Conservation (phyloP, 2,888 invertebrate genomes). For the Euclidia mi region DNA sequence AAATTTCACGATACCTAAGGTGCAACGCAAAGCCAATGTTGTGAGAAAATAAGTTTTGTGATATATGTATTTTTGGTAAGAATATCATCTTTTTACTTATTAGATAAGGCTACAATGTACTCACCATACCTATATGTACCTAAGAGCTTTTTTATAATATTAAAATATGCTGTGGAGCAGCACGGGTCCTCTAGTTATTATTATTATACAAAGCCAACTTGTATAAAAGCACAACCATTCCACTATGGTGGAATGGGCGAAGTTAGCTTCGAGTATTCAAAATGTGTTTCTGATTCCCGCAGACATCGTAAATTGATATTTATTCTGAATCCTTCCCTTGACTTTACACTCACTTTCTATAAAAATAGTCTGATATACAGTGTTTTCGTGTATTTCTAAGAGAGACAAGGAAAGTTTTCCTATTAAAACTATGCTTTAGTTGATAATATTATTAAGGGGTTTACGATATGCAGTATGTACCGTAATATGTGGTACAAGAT, state of each 20-base stretch:
- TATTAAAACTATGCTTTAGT: constrained; percentile 45
- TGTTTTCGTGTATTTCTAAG: constrained; percentile 21
- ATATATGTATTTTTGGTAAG: too few relatives aligned
- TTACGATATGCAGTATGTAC: constrained; percentile 28
- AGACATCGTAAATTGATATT: constrained; percentile 77
- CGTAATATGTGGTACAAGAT: constrained; percentile 20
- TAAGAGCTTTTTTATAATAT: too few relatives aligned
- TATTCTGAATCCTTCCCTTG: constrained; percentile 61
- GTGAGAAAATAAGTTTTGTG: too few relatives aligned
- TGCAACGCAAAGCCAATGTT: too few relatives aligned
- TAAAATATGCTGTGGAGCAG: too few relatives aligned
- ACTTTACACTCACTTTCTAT: constrained; percentile 42
- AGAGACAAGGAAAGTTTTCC: constrained; percentile 49
- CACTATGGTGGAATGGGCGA: constrained; percentile 40
- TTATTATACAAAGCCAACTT: constrained; percentile 65
- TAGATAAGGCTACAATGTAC: too few relatives aligned
- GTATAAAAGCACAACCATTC: constrained; percentile 38
- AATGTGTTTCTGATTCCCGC: constrained; percentile 77
- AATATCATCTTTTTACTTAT: too few relatives aligned
- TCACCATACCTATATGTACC: too few relatives aligned
- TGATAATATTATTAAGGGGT: constrained; percentile 38
- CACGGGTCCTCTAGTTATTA: too few relatives aligned
- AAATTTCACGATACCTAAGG: too few relatives aligned
- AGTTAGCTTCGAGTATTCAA: constrained; percentile 56
- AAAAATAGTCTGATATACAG: constrained; percentile 30